phyloP scores from a whole-genome alignment of 2,888 invertebrate species.

The Limnephilus auricula region DNA sequence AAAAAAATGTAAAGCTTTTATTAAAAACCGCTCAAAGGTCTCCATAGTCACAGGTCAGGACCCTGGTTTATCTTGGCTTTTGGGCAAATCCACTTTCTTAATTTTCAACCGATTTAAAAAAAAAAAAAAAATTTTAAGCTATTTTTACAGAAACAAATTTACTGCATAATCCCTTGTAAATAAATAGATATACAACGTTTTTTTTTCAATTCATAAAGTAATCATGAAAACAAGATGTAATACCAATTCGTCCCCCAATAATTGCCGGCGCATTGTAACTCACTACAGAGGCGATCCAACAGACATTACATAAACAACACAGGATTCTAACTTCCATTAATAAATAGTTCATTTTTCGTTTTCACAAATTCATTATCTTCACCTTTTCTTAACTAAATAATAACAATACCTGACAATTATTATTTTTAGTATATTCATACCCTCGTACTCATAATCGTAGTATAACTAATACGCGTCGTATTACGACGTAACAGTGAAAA shows the following conservation, averaged over 20 bases:
- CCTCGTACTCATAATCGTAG: too few species aligned
- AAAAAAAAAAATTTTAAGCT: not conserved
- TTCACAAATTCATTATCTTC: not conserved
- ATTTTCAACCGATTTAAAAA: not conserved
- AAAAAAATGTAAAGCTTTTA: not conserved
- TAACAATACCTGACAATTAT: not conserved
- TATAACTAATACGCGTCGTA: too few species aligned
- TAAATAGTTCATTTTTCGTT: constrained; percentile 29
- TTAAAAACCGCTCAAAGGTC: not conserved
- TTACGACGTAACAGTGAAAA: too few species aligned
- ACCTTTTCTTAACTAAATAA: not conserved
- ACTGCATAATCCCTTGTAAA: too few species aligned
- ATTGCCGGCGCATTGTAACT: not conserved
- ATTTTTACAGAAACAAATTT: not conserved
- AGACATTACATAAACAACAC: constrained; percentile 29
- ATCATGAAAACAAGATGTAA: not conserved
- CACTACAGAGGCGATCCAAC: constrained; percentile 38
- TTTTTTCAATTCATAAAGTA: not conserved
- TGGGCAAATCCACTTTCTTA: not conserved
- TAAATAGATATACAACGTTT: not conserved
- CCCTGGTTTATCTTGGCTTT: not conserved
- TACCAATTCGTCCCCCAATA: not conserved
- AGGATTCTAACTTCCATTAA: constrained; percentile 44
- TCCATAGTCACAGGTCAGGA: not conserved
- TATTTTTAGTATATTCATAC: too few species aligned